Conservation (phyloP, 2,888 invertebrate genomes). For the Megaustenia siamemsis region DNA sequence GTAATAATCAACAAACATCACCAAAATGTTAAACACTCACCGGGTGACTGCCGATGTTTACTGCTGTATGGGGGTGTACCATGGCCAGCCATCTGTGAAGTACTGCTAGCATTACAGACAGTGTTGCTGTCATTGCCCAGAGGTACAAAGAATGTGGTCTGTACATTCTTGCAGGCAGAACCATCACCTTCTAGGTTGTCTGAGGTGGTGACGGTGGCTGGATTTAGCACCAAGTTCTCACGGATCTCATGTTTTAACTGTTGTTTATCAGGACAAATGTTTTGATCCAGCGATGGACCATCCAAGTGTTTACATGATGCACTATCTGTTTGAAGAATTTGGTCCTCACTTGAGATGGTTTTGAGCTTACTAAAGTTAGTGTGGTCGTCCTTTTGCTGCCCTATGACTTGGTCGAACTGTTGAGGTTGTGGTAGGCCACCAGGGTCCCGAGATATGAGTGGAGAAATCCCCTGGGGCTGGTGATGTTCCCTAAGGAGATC, state of each 20-base stretch:
- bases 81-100: neutral
- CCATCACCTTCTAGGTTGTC: neutral
- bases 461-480: neutral
- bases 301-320: neutral
- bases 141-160: conserved; percentile 49
- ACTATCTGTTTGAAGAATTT: neutral
- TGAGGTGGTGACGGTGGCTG: neutral
- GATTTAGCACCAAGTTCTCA: conserved; percentile 50
- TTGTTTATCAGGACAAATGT: conserved; percentile 71
- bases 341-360: neutral
- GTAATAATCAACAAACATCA: too few species aligned
- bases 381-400: neutral
- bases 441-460: neutral
- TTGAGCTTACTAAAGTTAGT: neutral
- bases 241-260: conserved; percentile 60
- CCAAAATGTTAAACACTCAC: too few species aligned
- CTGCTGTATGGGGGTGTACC: conserved; percentile 44
- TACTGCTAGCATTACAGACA: conserved; percentile 18
- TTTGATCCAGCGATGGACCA: conserved; percentile 38
- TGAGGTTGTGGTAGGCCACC: neutral
- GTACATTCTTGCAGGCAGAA: neutral
- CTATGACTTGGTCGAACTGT: neutral
- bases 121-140: conserved; percentile 49
- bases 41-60: conserved; percentile 48
- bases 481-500: neutral